These are phyloP conservation scores for Embidobia sp. DNA, from an alignment of 2,888 invertebrate species.

Conservation along the genomic window DNA sequence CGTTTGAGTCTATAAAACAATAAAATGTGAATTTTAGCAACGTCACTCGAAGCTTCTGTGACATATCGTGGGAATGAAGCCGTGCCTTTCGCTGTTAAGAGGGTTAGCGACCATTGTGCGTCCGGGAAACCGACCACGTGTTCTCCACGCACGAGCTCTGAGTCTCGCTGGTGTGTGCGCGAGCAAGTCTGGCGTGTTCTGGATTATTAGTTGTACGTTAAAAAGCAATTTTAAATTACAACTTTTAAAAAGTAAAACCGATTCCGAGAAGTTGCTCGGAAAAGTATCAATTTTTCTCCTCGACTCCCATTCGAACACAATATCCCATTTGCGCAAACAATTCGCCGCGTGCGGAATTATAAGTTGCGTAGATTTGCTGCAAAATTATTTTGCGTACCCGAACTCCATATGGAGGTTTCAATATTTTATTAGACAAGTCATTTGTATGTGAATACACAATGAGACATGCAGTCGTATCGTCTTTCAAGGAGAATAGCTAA, in stretches of 20 bases:
- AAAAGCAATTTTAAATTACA: slow-evolving; percentile 30
- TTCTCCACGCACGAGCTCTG: slow-evolving; percentile 53
- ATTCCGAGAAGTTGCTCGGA: slow-evolving; percentile 25
- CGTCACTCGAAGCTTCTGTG: slow-evolving; percentile 68
- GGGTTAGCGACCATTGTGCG: slow-evolving; percentile 68
- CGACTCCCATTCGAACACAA: neutral
- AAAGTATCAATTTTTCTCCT: slow-evolving; percentile 23
- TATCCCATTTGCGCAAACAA: slow-evolving; percentile 9
- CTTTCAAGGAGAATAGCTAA: too few species aligned
- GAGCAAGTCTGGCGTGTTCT: slow-evolving; percentile 48
- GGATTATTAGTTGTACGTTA: slow-evolving; percentile 42
- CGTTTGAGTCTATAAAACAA: slow-evolving; percentile 2
- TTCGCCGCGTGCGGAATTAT: slow-evolving; percentile 14
- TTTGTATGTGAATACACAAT: too few species aligned
- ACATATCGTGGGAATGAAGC: slow-evolving; percentile 75
- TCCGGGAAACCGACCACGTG: slow-evolving; percentile 68
- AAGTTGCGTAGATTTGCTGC: too few species aligned
- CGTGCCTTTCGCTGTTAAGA: slow-evolving; percentile 63
- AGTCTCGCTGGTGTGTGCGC: slow-evolving; percentile 32
- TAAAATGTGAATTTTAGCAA: slow-evolving; percentile 68
- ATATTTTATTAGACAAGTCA: too few species aligned
- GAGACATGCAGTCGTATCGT: too few species aligned
- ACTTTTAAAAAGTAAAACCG: slow-evolving; percentile 24
- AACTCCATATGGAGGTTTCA: too few species aligned
- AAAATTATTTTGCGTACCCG: too few species aligned